A percentile compares a stretch with the other conserved stretches of the same genome.
Evolutionary conservation across 2,888 invertebrate genomes (phyloP).

Genomic region (Cephonodes hylas): DNA sequence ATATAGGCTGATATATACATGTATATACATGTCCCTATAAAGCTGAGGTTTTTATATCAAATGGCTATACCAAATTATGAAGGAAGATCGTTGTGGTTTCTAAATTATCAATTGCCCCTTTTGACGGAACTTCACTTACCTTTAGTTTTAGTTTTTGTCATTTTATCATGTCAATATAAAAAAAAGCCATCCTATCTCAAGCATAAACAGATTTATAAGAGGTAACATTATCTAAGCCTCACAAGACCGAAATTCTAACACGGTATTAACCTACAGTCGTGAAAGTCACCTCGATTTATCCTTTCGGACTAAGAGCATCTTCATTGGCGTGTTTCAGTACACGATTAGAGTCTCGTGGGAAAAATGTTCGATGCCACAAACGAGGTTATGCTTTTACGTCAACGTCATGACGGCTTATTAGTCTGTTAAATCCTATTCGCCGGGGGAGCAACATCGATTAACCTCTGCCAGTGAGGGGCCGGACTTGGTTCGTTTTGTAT

Average conservation of each 20-base stretch:
- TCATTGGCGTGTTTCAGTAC: not conserved
- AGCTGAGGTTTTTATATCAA: too few relatives aligned
- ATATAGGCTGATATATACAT: too few relatives aligned
- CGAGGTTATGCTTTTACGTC: conserved; percentile 10
- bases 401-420: conserved; percentile 6
- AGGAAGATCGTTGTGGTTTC: too few relatives aligned
- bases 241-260: not conserved
- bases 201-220: too few relatives aligned
- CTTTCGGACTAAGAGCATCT: not conserved
- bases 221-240: too few relatives aligned
- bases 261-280: not conserved
- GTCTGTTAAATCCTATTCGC: conserved; percentile 3
- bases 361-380: not conserved
- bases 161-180: too few relatives aligned
- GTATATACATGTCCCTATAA: too few relatives aligned
- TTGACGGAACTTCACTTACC: too few relatives aligned
- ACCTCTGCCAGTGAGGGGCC: not conserved
- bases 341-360: not conserved
- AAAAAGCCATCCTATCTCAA: too few relatives aligned
- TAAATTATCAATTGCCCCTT: too few relatives aligned
- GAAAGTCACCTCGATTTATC: not conserved
- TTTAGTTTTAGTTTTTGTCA: too few relatives aligned
- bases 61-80: too few relatives aligned
- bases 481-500: not conserved
- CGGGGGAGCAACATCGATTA: conserved; percentile 3